Percentiles rank a stretch among this genome's conserved stretches.
Evolutionary conservation across 2,113 vertebrate genomes (phyloP).

Genomic region (Nycticryphes semicollaris): DNA sequence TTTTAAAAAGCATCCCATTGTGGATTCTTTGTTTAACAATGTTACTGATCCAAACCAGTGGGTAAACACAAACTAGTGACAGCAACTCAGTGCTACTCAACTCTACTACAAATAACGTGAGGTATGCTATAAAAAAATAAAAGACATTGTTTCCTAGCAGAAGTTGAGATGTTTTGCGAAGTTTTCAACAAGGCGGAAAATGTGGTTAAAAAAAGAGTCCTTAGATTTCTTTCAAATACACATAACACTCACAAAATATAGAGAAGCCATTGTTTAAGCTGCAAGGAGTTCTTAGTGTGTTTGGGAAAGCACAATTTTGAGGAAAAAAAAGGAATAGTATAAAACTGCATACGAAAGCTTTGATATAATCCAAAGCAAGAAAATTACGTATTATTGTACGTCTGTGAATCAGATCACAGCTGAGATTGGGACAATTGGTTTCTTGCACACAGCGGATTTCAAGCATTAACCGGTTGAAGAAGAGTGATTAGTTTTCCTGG

Average conservation of each 20-base stretch:
- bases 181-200: neutral
- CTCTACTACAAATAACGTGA: neutral
- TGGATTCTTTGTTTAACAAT: neutral
- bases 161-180: neutral
- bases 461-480: constrained; percentile 1
- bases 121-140: neutral
- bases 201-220: neutral
- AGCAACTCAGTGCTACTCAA: neutral
- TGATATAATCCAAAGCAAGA: constrained; percentile 1
- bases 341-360: neutral
- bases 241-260: neutral
- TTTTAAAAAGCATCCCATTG: neutral
- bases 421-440: constrained; percentile 19
- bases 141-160: neutral
- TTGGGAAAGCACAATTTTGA: neutral
- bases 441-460: neutral
- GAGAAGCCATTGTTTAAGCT: neutral
- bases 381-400: constrained; percentile 20
- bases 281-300: neutral
- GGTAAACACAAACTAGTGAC: neutral
- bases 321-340: neutral
- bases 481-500: constrained; percentile 2
- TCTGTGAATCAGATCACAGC: constrained; percentile 25
- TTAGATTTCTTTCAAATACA: constrained; percentile 1
- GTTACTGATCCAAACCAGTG: neutral